phyloP scores from a whole-genome alignment of 2,113 vertebrate species.

The Cynocephalus volans region DNA sequence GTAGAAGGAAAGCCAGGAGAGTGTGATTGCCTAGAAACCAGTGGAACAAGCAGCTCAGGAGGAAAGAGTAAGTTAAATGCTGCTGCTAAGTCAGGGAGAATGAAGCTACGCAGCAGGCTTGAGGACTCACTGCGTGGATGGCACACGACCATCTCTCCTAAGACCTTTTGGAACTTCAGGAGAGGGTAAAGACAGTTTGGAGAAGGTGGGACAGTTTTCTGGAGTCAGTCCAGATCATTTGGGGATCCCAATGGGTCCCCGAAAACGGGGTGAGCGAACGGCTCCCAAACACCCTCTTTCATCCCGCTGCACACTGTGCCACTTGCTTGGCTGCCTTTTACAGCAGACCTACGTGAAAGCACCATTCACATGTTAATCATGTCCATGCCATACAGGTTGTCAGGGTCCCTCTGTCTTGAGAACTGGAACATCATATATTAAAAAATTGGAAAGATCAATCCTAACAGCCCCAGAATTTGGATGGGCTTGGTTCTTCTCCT shows the following conservation, averaged over 20 bases:
- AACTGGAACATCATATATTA: background rate
- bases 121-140: background rate
- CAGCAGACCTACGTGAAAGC: background rate
- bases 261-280: background rate
- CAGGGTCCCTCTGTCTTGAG: background rate
- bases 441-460: background rate
- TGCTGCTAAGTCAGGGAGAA: background rate
- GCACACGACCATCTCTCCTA: rapidly evolving
- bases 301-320: background rate
- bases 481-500: background rate
- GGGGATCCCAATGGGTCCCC: no score
- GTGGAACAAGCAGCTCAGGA: background rate
- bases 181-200: background rate
- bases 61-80: background rate
- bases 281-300: background rate
- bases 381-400: background rate
- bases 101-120: background rate
- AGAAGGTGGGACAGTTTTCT: background rate
- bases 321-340: background rate
- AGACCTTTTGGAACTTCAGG: background rate
- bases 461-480: background rate
- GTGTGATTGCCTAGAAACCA: background rate
- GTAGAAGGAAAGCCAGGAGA: background rate
- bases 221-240: background rate
- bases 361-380: background rate